A percentile compares a stretch with the other conserved stretches of the same genome.
Conservation (phyloP, 1,140 invertebrate species). For the Micrasema longulum region DNA sequence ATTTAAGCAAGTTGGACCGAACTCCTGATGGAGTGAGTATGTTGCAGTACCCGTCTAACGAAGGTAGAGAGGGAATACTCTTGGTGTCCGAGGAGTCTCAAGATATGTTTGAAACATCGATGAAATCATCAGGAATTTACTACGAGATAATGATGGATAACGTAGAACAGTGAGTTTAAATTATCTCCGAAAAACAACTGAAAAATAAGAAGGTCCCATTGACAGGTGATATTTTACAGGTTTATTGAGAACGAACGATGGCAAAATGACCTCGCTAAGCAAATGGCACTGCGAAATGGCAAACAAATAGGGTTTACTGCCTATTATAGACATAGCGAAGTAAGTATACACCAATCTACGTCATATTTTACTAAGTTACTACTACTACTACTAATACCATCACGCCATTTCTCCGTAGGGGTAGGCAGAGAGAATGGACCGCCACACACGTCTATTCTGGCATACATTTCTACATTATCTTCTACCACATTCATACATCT, state of each 20-base stretch:
- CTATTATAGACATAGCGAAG: constrained; percentile 45
- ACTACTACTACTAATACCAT: too few relatives aligned
- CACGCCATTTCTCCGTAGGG: too few relatives aligned
- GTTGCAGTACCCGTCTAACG: constrained; percentile 33
- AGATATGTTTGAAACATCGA: constrained; percentile 23
- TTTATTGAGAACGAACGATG: constrained; percentile 32
- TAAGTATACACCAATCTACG: too few relatives aligned
- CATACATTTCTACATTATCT: too few relatives aligned
- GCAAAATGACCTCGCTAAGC: constrained; percentile 34
- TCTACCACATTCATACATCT: too few relatives aligned
- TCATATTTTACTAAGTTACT: too few relatives aligned
- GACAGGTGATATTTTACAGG: constrained; percentile 39
- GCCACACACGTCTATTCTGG: too few relatives aligned
- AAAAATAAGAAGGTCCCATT: too few relatives aligned
- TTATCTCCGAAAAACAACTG: not conserved
- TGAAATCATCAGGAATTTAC: constrained; percentile 19
- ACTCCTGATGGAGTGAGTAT: constrained; percentile 34
- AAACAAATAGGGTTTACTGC: constrained; percentile 43
- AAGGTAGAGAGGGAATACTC: constrained; percentile 36
- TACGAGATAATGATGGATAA: constrained; percentile 41
- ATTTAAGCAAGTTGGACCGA: constrained; percentile 16
- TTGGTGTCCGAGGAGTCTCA: constrained; percentile 21
- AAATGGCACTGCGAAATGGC: not conserved
- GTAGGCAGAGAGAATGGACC: too few relatives aligned
- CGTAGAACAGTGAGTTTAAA: constrained; percentile 33